Base-by-base conservation (phyloP, 2,888 invertebrate genomes). In the Drosophila lutescens region DNA sequence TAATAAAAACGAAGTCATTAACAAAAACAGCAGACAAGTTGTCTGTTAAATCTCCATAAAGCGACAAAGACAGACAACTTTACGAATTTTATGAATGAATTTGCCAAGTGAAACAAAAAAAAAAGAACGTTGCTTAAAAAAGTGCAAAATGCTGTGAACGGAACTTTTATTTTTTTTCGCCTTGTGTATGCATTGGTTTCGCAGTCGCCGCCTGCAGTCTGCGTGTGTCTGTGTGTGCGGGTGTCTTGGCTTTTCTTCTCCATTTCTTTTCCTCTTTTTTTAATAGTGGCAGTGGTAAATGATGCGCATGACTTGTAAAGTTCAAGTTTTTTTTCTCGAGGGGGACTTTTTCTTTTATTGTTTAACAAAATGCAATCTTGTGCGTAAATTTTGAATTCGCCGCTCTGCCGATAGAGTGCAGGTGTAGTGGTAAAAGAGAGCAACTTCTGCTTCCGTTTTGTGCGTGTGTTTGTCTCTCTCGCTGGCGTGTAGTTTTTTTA, bases 71-170 rank as follows among this genome's bases (percentile, higher is more conserved):
- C n/a, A 50, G 49, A 44, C 50, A 49, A 60, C 41, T 9, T 32
- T 15, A 53, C 49, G 66, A 68, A 59, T 61, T 83, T 85, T 68
- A 83, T 83, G 86, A 83, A 83, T 83, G 83, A 86, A 83, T 70
- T 75, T 60, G 44, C 68, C 53, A 63, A 81, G 71, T 67, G 79
- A 61, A 51, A 41, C 41, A 10, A 41, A 66, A 65, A 26, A 26
- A 72, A 53, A 68, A 60, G 58, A 55, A 41, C 34, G 40, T 36
- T 41, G 40, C 59, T 66, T 58, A 41, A 61, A 58, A 74, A 41
- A 56, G 50, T 74, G 61, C 51, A 70, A 63, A 68, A 46, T 56
- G 60, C 57, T 58, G 38, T 50, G 57, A 63, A 80, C 72, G 63
- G 60, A 73, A 68, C 77, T 74, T 65, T 79, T 55, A 46, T 41